These are phyloP conservation scores for Chlorops oryzae DNA, from an alignment of 1,140 invertebrate species.

Conservation along the genomic window DNA sequence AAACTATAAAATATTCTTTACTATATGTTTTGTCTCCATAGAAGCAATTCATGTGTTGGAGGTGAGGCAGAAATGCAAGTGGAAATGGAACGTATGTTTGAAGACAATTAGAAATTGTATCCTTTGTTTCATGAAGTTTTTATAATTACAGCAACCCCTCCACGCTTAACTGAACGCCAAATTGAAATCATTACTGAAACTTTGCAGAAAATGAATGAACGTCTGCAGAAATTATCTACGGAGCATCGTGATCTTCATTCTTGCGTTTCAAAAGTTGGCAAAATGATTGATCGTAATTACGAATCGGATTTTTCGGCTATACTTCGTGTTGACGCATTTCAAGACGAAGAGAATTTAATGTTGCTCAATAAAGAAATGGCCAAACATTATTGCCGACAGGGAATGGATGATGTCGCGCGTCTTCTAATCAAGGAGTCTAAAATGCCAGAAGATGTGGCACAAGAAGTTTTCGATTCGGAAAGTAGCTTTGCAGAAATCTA, in stretches of 20 bases:
- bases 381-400: slow-evolving; percentile 92
- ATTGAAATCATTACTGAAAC: slow-evolving; percentile 61
- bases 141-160: slow-evolving; percentile 17
- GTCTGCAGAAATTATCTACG: slow-evolving; percentile 67
- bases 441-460: slow-evolving; percentile 60
- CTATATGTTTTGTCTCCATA: no score
- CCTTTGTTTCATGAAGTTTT: background rate
- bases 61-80: slow-evolving; percentile 38
- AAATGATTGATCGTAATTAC: slow-evolving; percentile 93
- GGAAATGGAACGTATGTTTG: slow-evolving; percentile 30
- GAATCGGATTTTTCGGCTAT: slow-evolving; percentile 83
- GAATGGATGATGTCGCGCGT: slow-evolving; percentile 83
- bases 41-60: no score
- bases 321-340: slow-evolving; percentile 81
- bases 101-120: background rate
- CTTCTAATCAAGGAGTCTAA: slow-evolving; percentile 70
- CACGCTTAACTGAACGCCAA: slow-evolving; percentile 57
- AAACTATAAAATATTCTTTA: no score
- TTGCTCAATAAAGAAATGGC: slow-evolving; percentile 92
- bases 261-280: slow-evolving; percentile 93
- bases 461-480: slow-evolving; percentile 51
- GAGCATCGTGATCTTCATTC: slow-evolving; percentile 68
- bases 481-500: slow-evolving; percentile 82
- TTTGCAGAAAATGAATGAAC: slow-evolving; percentile 67
- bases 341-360: slow-evolving; percentile 67